Evolutionary conservation across 2,113 vertebrate genomes (phyloP), one percentile per base, ranked within the genome.

Genomic region (Callionymus lyra): DNA sequence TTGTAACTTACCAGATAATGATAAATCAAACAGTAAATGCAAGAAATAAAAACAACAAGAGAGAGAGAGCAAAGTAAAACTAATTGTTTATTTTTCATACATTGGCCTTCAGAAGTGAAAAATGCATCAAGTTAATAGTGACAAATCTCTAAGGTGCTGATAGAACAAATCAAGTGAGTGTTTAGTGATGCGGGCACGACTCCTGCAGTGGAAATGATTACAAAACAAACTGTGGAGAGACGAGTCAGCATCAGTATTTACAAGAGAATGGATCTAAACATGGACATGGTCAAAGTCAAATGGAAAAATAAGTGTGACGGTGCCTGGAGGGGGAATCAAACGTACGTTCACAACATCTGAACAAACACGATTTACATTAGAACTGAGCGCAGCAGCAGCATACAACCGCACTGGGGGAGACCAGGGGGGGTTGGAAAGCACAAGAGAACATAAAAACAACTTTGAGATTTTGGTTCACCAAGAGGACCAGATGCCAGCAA

Each of bases 151-250:
- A 67, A 72, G 56, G 59, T 70, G 65, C 48, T 49, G 72, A 56
- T 35, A 41, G 16, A 60, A 65, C 33, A 59, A 45, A 63, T 47
- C 35, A 45, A 46, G 61, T 71, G 64, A 53, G 49, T 51, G 53
- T 65, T 64, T 53, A 65, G 45, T 63, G 56, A 70, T 15, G 51
- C 49, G 21, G 50, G 79, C 57, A 63, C 82, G 21, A 85, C 77
- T 80, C 74, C 69, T 79, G 76, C 53, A 69, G 69, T 77, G 79
- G 79, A 81, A 81, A 68, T 70, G 47, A 48, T 59, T 49, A 63
- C 41, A 44, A 53, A 74, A 63, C 41, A 44, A 53, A 74, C 4
- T 27, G 21, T 27, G 21, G 21, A 27, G 21, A 4, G 21, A 5
- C 8, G 21, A 10, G 58, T 64, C 48, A 16, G 47, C 65, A 75